Base-by-base conservation (phyloP, 1,140 invertebrate genomes). In the Bombus vancouverensis region DNA sequence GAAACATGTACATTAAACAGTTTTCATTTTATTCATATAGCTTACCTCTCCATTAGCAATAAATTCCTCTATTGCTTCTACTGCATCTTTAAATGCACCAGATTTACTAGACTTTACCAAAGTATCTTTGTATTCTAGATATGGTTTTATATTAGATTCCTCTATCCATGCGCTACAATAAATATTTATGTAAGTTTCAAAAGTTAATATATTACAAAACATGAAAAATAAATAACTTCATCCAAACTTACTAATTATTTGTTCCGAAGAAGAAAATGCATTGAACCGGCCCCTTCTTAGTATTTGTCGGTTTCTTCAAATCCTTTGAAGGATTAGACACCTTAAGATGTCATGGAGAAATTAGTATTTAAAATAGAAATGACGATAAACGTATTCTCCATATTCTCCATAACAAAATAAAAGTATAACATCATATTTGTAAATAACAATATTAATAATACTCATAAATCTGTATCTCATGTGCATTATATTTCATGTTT, bases 261-360 rank as follows among this genome's bases (percentile, higher is more conserved):
- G 97, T 97, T 74, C 98, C 98, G 96, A 98, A 99, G 95, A 99
- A 99, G 94, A 97, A 99, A 85, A 99, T 98, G 95, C 98, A 99
- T 90, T 98, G 97, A 18, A 96, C 95, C 78, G 96, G 96, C 72
- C 95, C 95, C 90, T 97, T 97, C 92, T 97, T 97, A 42, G 93
- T 84, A 87, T 92, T 94, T 2, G 94, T 94, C 42, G 96, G 96
- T 88, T 96, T 96, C 93, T 96, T 97, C 91, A 97, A 92, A 86
- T 97, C 96, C 83, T 96, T 95, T 34, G 96, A 96, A 12, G 97
- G 97, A 81, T 96, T 95, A 22, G 97, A 97, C 89, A 98, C 96
- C 98, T 98, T 94, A 79, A 87, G 90, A 94, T 92, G 89, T 42
- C 81, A 90, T 73, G 65, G 44, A 74, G 28, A 80, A 76, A 83